Evolutionary conservation across 1,140 invertebrate genomes (phyloP).

Genomic region (Anthonomus grandis): DNA sequence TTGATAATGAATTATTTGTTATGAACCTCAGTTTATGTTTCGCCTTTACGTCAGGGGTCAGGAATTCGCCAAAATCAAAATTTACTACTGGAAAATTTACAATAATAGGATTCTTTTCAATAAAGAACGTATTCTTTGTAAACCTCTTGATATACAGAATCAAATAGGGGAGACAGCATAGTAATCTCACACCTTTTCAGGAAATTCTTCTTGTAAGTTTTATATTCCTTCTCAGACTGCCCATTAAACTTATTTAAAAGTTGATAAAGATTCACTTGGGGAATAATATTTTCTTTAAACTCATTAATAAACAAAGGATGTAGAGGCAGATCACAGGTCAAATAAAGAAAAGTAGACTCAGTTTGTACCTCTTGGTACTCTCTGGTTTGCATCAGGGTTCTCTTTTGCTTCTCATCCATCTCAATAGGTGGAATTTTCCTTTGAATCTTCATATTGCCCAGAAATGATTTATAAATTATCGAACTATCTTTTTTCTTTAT

Average conservation of each 20-base stretch:
- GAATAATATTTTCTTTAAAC: constrained; percentile 96
- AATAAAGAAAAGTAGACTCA: constrained; percentile 89
- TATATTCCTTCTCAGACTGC: constrained; percentile 93
- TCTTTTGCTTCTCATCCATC: constrained; percentile 83
- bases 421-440: constrained; percentile 93
- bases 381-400: constrained; percentile 71
- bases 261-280: constrained; percentile 93
- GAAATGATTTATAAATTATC: constrained; percentile 93
- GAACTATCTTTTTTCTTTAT: constrained; percentile 80
- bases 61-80: constrained; percentile 95
- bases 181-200: constrained; percentile 96
- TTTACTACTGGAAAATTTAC: constrained; percentile 99
- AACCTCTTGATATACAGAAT: constrained; percentile 98
- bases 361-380: constrained; percentile 87
- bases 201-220: constrained; percentile 98
- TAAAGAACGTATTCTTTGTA: constrained; percentile 98
- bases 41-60: constrained; percentile 79
- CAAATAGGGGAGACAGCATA: constrained; percentile 90
- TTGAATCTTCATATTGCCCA: constrained; percentile 93
- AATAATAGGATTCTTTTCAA: constrained; percentile 99
- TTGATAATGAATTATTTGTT: no score
- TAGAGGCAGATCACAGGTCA: constrained; percentile 95
- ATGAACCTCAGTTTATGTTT: no score
- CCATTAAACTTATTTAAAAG: constrained; percentile 97
- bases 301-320: constrained; percentile 97